Evolutionary conservation across 1,140 invertebrate species (phyloP), one percentile per base, ranked within the genome.

Genomic region (Drosophila azteca): DNA sequence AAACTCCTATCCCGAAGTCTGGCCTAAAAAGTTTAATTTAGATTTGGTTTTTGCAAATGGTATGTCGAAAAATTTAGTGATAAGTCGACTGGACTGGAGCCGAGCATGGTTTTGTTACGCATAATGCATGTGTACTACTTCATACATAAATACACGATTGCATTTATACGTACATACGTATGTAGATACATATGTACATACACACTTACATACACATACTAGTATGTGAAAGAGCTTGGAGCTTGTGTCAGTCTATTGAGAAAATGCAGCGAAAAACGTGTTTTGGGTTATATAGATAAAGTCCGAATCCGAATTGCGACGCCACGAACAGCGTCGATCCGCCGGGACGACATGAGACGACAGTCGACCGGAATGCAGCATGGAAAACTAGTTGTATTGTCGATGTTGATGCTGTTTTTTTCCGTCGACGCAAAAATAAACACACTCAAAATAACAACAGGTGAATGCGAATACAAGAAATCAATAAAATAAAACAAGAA

Each of bases 401-500:
- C 57, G 60, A 58, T 69, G 43, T 29, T 58, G 57, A 57, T 65
- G 68, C 57, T 79, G 70, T 70, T 61, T 68, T 79, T 68, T 59
- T 49, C 51, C 46, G 61, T 75, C 76, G 66, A 50, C 66, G 60
- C 58, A 73, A 79, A 87, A 77, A 77, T 64, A 74, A 87, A 54
- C 65, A 72, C 60, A 68, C 69, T 85, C 39, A 72, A 87, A 78
- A 81, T 78, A 87, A 75, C 82, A 85, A 81, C 82, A 85, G 82
- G 82, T 85, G 81, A 85, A 85, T 87, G 74, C 81, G 81, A 85
- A 80, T 87, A 65, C 62, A 87, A 81, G 77, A 77, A 81, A 85
- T 82, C 67, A 85, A 72, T 72, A 72, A 74, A 74, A 58, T 73
- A 57, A 73, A 74, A 74, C 60, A 51, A 57, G 69, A 74, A 74